Base-by-base conservation (phyloP, 2,888 invertebrate species). In the Drosophila bunnanda region DNA sequence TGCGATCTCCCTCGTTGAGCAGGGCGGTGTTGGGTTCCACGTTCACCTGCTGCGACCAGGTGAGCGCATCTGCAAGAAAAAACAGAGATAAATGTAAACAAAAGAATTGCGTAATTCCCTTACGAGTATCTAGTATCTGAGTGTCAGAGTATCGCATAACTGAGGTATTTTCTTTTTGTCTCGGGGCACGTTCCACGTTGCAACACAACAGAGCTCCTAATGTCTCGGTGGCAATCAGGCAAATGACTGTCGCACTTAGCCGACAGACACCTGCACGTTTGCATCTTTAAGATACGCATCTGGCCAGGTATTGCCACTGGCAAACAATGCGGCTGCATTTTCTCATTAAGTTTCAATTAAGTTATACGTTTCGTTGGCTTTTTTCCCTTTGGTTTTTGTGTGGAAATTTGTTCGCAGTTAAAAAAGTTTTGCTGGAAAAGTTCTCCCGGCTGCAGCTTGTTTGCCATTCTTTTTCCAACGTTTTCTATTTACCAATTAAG, bases 21-120 rank as follows among this genome's bases (percentile, higher is more conserved):
- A 91, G 79, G n/a, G 92, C 88, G 67, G 87, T 89, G 57, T 89
- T 84, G 54, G 92, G 92, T 76, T 91, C 90, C 32, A 90, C 90
- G 73, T 91, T 90, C 66, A 92, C 91, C 69, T 89, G 88, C 69
- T 89, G 88, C 70, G 83, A 91, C 75, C 78, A 87, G 75, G 83
- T 82, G 59, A 91, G 80, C 65, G 90, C 90, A 80, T 90, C 92
- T 92, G 84, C 4, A 77, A 34, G 28, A 48, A 13, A 9, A 48
- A 52, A n/a, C 6, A 15, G 15, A 72, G 32, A 64, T 30, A 76
- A 78, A 41, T 38, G 17, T 15, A 28, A 10, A 61, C 52, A 55
- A 59, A 71, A 54, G n/a, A 41, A 20, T 65, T 78, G 55, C 25
- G 56, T 53, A 82, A 76, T 66, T 55, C 34, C 12, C 70, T 55